Percentiles rank a stretch among this genome's conserved stretches.
phyloP scores from a whole-genome alignment of 2,113 vertebrate species.

The Blennius ocellaris region DNA sequence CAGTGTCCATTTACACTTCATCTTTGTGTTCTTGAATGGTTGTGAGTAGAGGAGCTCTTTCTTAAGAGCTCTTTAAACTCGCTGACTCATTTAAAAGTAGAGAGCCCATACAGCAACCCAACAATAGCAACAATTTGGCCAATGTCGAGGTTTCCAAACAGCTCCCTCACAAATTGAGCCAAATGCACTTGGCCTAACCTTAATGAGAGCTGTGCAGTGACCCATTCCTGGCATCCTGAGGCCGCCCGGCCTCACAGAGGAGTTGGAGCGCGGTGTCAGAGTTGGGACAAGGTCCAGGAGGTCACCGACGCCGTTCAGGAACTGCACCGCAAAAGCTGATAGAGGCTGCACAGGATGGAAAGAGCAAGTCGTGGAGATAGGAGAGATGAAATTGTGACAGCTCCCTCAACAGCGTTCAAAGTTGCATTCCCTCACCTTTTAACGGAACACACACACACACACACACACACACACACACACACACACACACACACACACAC shows the following conservation, averaged over 20 bases:
- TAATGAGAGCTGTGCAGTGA: conserved; percentile 93
- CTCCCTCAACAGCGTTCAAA: conserved; percentile 1
- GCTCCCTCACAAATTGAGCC: conserved; percentile 42
- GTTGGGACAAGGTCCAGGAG: conserved; percentile 90
- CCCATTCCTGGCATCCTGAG: conserved; percentile 87
- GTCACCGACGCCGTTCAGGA: conserved; percentile 90
- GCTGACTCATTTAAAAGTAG: conserved; percentile 11
- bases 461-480: conserved; percentile 72
- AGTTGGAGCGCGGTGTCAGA: conserved; percentile 77
- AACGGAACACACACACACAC: conserved; percentile 75
- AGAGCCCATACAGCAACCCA: conserved; percentile 3
- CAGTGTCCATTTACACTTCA: conserved; percentile 1
- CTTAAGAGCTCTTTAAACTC: conserved; percentile 6
- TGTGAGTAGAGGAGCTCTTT: background rate
- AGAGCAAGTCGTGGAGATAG: conserved; percentile 23
- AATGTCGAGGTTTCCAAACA: conserved; percentile 17
- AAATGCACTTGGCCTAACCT: conserved; percentile 83
- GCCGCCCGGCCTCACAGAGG: conserved; percentile 37
- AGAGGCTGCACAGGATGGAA: conserved; percentile 81
- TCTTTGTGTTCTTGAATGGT: background rate
- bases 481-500: conserved; percentile 7
- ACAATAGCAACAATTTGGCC: conserved; percentile 45
- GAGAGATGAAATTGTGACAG: conserved; percentile 31
- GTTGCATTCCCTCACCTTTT: too few species aligned
- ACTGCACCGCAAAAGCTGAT: conserved; percentile 85